A percentile compares a stretch with the other conserved stretches of the same genome.
phyloP scores from a whole-genome alignment of 2,113 vertebrate genomes.

The Eudorcas thomsonii region DNA sequence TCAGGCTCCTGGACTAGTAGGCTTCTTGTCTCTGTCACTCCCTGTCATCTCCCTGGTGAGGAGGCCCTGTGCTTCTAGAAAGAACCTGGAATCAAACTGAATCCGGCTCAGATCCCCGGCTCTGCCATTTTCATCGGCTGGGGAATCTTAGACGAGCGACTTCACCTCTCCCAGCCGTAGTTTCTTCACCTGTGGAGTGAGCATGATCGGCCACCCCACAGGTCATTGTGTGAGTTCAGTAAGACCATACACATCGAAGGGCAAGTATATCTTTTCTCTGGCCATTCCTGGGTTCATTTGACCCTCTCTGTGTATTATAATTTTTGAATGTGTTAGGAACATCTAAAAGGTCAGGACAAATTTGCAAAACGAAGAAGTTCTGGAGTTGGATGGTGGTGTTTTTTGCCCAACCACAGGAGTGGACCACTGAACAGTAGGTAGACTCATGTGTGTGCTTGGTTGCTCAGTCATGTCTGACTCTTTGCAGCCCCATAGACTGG shows the following conservation, averaged over 20 bases:
- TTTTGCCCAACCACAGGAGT: too few species aligned
- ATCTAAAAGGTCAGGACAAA: too few species aligned
- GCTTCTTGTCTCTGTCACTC: not conserved
- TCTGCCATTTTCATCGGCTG: accelerated
- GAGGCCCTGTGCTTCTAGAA: not conserved
- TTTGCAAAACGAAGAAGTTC: too few species aligned
- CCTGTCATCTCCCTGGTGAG: not conserved
- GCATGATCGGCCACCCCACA: accelerated
- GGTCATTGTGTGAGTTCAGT: not conserved
- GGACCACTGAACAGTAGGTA: too few species aligned
- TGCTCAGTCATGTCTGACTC: too few species aligned
- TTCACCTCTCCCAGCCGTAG: not conserved
- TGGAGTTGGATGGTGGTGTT: too few species aligned
- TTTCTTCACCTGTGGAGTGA: not conserved
- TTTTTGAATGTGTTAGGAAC: not conserved
- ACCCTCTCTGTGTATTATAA: not conserved
- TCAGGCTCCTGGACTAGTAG: not conserved
- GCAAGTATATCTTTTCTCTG: accelerated
- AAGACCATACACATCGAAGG: not conserved
- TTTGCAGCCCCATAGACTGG: too few species aligned
- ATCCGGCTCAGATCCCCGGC: not conserved
- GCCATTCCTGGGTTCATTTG: not conserved
- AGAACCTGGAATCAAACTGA: not conserved
- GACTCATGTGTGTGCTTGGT: too few species aligned
- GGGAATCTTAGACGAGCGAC: not conserved